Percentiles rank a stretch among this genome's conserved stretches.
Conservation (phyloP, 2,888 invertebrate genomes). For the Drosophila fulvimacula region DNA sequence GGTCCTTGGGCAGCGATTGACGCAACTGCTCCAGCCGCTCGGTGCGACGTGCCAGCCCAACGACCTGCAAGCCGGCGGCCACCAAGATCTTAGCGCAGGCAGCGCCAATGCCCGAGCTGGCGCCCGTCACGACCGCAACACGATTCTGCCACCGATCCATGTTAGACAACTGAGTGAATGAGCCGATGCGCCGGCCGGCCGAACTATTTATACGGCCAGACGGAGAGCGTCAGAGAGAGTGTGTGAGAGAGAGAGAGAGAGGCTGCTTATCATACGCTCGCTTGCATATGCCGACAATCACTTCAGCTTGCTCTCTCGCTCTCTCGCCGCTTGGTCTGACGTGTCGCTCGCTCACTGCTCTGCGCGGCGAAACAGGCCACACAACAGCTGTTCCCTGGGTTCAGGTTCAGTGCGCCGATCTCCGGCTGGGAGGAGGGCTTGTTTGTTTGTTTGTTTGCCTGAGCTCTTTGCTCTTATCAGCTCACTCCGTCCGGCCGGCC, state of each 20-base stretch:
- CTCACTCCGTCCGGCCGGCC: constrained; percentile 18
- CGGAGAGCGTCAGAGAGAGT: not conserved
- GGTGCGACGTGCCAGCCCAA: constrained; percentile 85
- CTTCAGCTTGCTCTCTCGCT: not conserved
- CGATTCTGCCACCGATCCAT: constrained; percentile 85
- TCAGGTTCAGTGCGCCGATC: constrained; percentile 18
- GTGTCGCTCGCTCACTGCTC: constrained; percentile 50
- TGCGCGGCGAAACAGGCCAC: constrained; percentile 51
- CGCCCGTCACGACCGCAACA: constrained; percentile 88
- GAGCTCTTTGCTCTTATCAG: constrained; percentile 23
- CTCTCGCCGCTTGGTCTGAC: constrained; percentile 30
- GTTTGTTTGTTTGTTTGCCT: constrained; percentile 27
- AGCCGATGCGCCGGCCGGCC: not conserved
- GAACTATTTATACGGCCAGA: constrained; percentile 25
- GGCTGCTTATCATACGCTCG: constrained; percentile 28
- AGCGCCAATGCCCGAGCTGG: constrained; percentile 88
- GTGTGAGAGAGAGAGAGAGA: too few species aligned
- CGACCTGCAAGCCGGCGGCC: constrained; percentile 86
- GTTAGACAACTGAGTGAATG: constrained; percentile 6
- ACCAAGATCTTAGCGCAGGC: constrained; percentile 85
- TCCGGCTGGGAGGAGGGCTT: constrained; percentile 21
- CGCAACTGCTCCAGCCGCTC: constrained; percentile 73
- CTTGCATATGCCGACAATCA: not conserved
- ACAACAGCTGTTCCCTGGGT: constrained; percentile 28
- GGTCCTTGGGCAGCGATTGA: constrained; percentile 58